Conservation (phyloP, 2,797 vertebrate species). For the Arrhamphus sclerolepis region DNA sequence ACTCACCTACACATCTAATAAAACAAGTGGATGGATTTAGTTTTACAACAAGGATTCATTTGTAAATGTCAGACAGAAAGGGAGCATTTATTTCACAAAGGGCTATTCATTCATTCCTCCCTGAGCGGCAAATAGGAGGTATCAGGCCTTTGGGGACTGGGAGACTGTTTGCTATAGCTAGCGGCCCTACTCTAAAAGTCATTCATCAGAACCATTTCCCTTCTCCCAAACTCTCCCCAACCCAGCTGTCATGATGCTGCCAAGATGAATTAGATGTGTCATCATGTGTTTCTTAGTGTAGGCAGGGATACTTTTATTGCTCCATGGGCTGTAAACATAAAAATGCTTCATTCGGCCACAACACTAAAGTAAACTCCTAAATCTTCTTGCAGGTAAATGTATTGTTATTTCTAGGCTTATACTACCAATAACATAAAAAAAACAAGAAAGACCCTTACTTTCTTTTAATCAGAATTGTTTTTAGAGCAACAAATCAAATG, state of each 20-base stretch:
- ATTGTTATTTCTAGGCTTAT: background rate
- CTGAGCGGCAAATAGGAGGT: constrained; percentile 58
- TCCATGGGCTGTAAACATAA: constrained; percentile 51
- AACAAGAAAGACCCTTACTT: too few relatives aligned
- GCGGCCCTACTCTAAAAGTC: constrained; percentile 59
- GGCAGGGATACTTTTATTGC: constrained; percentile 39
- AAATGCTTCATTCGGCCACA: constrained; percentile 32
- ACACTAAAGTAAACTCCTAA: constrained; percentile 23
- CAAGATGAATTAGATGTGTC: constrained; percentile 69
- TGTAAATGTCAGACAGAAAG: constrained; percentile 64
- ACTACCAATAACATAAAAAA: too few relatives aligned
- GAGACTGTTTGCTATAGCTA: constrained; percentile 60
- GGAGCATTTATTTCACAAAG: constrained; percentile 69
- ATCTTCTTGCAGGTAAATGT: constrained; percentile 43
- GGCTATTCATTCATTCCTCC: constrained; percentile 63
- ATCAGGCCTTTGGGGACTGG: constrained; percentile 48
- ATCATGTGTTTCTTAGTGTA: constrained; percentile 40
- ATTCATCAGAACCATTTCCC: constrained; percentile 72
- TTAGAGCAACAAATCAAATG: too few relatives aligned
- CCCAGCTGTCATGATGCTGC: constrained; percentile 62
- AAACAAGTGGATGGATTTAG: constrained; percentile 56
- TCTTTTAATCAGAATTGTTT: too few relatives aligned
- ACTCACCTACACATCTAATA: constrained; percentile 42
- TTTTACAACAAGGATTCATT: constrained; percentile 61
- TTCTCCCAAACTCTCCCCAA: constrained; percentile 41